Evolutionary conservation across 2,797 vertebrate species (phyloP), one percentile per base, ranked within the genome.

Genomic region (Sebastes nivosus): DNA sequence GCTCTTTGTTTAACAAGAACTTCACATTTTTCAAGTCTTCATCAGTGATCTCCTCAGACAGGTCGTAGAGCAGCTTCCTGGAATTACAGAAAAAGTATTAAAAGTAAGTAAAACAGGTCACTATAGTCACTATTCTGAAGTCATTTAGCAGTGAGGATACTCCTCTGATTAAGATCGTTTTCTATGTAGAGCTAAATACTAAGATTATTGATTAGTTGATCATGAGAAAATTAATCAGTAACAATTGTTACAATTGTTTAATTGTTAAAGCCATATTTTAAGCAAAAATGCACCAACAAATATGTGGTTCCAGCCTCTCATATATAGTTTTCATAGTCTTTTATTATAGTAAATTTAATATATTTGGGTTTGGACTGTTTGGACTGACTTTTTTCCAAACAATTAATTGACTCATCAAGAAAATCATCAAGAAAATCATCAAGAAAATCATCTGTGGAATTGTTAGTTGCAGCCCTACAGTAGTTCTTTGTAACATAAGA

Each of bases 51-150:
- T 93, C 91, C 83, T 97, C 95, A 38, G 96, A 95, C 75, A 98
- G 77, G n/a, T 93, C 75, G 73, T 95, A 97, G 18, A 99, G 95
- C 90, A 99, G 89, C 79, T 92, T 93, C 87, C 97, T 98, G 87
- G 71, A 88, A 75, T 74, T 5, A 72, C 59, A 57, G 16, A 64
- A 70, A 46, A n/a, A 29, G 0, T 22, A 29, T 32, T 8, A 13
- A 24, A 42, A 22, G 18, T 8, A 25, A 36, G 1, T 25, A 24
- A 60, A 57, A 66, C 1, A 59, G 54, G 24, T 36, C 30, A 63
- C 7, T n/a, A 13, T 5, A 34, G 27, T 29, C 25, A 5, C 5
- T 34, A 16, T 60, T 66, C 14, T 69, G 22, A 69, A 2, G 25
- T 70, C 25, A 65, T 69, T 29, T 34, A 46, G 9, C 20, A 20